Percentiles rank a stretch among this genome's conserved stretches.
Evolutionary conservation across 2,797 vertebrate species (phyloP).

Genomic region (Gobio occitaniae): DNA sequence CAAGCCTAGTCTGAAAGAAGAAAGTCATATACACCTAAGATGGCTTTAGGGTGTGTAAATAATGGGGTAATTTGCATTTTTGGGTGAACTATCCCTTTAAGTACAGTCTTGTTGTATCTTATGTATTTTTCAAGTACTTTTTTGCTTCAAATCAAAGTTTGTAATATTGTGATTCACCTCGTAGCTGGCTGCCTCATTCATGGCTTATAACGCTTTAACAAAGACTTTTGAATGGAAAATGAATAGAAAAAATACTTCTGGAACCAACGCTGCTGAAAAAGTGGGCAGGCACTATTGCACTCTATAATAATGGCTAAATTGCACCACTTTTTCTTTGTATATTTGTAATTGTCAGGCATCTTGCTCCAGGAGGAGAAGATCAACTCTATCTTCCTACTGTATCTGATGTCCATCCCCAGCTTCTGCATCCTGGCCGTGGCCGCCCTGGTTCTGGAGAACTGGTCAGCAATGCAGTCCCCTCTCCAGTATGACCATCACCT

Average conservation of each 20-base stretch:
- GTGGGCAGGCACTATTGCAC: neutral
- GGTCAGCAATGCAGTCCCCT: conserved; percentile 79
- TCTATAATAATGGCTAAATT: neutral
- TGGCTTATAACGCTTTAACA: neutral
- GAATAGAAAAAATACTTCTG: neutral
- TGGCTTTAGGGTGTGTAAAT: too few species aligned
- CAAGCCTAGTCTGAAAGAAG: too few species aligned
- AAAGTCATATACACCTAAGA: too few species aligned
- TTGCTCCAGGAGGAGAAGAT: conserved; percentile 93
- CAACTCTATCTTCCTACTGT: conserved; percentile 90
- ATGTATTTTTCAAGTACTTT: neutral
- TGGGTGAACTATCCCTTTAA: too few species aligned
- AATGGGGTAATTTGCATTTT: too few species aligned
- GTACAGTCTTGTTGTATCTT: too few species aligned
- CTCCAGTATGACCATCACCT: conserved; percentile 81
- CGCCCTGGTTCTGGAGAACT: conserved; percentile 87
- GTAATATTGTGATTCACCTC: neutral
- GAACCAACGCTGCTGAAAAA: neutral
- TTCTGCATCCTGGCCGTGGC: conserved; percentile 91
- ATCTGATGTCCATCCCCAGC: conserved; percentile 94
- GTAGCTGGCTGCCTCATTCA: neutral
- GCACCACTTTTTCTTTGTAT: neutral
- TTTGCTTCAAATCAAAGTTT: neutral
- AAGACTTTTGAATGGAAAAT: neutral
- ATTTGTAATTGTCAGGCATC: conserved; percentile 79